Evolutionary conservation across 2,797 vertebrate species (phyloP), one percentile per base, ranked within the genome.

Genomic region (Xiphophorus birchmanni): DNA sequence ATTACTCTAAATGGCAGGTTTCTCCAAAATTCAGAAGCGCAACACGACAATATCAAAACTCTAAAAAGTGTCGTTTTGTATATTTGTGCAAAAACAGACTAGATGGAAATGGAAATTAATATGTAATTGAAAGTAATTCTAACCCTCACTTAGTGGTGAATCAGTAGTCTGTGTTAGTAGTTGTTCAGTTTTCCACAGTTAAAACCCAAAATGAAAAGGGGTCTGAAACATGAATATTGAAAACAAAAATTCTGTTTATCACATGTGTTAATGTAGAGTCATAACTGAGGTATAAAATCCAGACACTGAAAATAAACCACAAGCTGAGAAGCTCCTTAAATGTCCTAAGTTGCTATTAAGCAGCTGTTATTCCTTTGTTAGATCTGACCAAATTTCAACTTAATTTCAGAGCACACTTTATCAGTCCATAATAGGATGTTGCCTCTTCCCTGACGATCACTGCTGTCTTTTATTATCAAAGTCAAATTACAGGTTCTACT

Each of bases 401-500:
- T 37, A 40, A 40, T 67, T 18, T 67, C 35, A 67, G 60, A 65
- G 60, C 15, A 35, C 60, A 37, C 32, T 8, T 35, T 35, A 17
- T 65, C 17, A 37, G 60, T 37, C 32, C 60, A 35, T 67, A 40
- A 67, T 37, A 23, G 17, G 63, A 37, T 40, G 18, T 40, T 67
- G 35, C 60, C 29, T 63, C 29, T 32, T 18, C 69, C 45, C 54
- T 78, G 72, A 79, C 79, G 73, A 89, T 84, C 88, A 80, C 80
- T 84, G 78, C 47, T 83, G 82, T 87, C 77, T 81, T 63, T 32
- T 32, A 63, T 17, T 7, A 32, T 15, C 56, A 35, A 17, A 52
- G 42, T 75, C 79, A 76, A 81, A 85, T 87, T 78, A 32, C 73
- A 65, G 48, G 76, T 76, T 84, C 69, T 75, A 80, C 54, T 12